Conservation (phyloP, 2,797 vertebrate genomes). For the Avahi laniger region DNA sequence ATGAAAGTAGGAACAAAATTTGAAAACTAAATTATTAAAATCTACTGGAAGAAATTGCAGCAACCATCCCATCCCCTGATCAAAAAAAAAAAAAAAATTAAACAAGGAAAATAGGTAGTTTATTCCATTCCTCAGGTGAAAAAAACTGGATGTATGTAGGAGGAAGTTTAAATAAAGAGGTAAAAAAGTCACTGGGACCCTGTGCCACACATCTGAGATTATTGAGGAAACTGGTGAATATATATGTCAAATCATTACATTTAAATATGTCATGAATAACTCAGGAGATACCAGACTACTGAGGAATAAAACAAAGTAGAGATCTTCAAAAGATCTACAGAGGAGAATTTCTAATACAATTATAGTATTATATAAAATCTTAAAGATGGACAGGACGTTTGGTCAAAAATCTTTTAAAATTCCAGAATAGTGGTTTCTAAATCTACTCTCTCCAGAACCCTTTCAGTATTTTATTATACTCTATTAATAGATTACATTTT, state of each 20-base stretch:
- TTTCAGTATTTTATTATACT: not conserved
- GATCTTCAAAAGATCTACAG: not conserved
- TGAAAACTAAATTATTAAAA: not conserved
- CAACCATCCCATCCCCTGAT: not conserved
- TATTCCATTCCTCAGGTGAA: not conserved
- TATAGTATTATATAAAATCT: not conserved
- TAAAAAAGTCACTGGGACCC: not conserved
- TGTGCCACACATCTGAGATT: not conserved
- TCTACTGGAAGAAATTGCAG: not conserved
- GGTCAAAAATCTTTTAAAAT: not conserved
- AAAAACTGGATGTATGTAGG: not conserved
- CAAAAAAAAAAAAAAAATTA: not conserved
- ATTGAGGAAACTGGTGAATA: not conserved
- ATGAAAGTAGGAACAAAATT: not conserved
- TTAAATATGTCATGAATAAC: not conserved
- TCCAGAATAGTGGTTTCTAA: not conserved
- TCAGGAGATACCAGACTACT: not conserved
- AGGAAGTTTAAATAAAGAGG: not conserved
- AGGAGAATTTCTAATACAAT: not conserved
- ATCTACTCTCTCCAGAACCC: not conserved
- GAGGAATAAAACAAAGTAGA: not conserved
- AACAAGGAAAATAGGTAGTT: not conserved
- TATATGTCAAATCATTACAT: not conserved
- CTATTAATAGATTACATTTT: not conserved
- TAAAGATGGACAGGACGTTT: not conserved